Evolutionary conservation across 2,113 vertebrate species (phyloP).

Genomic region (Brienomyrus longianalis): DNA sequence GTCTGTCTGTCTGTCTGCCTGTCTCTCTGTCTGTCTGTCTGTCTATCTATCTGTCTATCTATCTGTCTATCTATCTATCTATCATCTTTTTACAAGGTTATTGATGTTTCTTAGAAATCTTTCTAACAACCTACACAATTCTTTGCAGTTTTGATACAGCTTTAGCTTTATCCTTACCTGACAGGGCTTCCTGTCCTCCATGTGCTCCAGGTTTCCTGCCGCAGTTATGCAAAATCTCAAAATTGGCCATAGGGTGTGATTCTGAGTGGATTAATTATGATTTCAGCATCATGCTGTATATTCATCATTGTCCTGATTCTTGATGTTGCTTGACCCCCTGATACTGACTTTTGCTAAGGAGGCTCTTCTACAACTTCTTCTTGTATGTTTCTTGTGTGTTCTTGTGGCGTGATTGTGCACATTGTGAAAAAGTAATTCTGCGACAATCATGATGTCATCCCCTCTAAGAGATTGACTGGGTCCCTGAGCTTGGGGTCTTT

Average conservation of each 20-base stretch:
- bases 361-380: neutral
- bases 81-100: too few species aligned
- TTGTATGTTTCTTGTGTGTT: neutral
- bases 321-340: neutral
- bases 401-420: neutral
- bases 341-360: neutral
- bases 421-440: neutral
- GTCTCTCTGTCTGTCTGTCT: too few species aligned
- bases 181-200: too few species aligned
- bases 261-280: neutral
- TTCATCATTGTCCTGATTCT: neutral
- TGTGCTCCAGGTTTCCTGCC: neutral
- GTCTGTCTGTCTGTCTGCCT: too few species aligned
- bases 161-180: too few species aligned
- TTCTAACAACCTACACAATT: too few species aligned
- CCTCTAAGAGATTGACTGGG: neutral
- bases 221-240: neutral
- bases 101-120: too few species aligned
- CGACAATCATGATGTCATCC: neutral
- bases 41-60: too few species aligned
- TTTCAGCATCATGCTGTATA: neutral
- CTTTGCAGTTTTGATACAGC: too few species aligned
- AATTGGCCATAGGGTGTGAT: neutral
- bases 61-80: too few species aligned
- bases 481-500: neutral